Evolutionary conservation across 2,888 invertebrate genomes (phyloP), one percentile per base, ranked within the genome.

Genomic region (Polydrusus pterygomalis): DNA sequence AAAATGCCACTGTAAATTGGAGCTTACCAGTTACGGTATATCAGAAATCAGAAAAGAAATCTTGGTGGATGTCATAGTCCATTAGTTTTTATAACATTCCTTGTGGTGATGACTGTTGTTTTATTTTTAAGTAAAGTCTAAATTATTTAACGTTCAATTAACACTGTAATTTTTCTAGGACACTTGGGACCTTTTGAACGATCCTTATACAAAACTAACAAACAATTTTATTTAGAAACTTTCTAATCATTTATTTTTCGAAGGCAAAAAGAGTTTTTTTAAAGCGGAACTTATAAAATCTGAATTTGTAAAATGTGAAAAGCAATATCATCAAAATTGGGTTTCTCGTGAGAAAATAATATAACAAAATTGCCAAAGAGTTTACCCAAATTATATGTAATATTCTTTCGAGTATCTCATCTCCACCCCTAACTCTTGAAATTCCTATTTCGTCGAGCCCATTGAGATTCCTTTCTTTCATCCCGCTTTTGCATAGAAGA

Each of bases 381-480:
- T 69, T 70, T 70, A 30, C 49, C 70, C 38, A 67, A 73, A 73
- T 67, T 73, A 73, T 67, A 58, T 56, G 34, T 65, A 40, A 64
- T 64, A 56, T 54, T 43, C 34, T 49, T 62, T 47, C 64, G 54
- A 64, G 67, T 60, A 60, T 58, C 43, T 60, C 72, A 73, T 67
- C 34, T 73, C 38, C 43, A 49, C 49, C 67, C 58, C 34, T n/a
- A 73, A 71, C 54, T 64, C 49, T 34, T 58, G 17, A 65, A 67
- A 67, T 43, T 54, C 30, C 71, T 34, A 71, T 67, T 67, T 58
- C 45, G 47, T 38, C 45, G 6, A 20, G 65, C 65, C 72, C 60
- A 43, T 47, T 30, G 58, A 56, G 72, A 45, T 56, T 30, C 56
- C 15, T 34, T 34, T 67, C 49, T 73, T 73, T 17, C 25, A 18